Evolutionary conservation across 2,888 invertebrate genomes (phyloP), one percentile per base, ranked within the genome.

Genomic region (Cecidostiba fungosa): DNA sequence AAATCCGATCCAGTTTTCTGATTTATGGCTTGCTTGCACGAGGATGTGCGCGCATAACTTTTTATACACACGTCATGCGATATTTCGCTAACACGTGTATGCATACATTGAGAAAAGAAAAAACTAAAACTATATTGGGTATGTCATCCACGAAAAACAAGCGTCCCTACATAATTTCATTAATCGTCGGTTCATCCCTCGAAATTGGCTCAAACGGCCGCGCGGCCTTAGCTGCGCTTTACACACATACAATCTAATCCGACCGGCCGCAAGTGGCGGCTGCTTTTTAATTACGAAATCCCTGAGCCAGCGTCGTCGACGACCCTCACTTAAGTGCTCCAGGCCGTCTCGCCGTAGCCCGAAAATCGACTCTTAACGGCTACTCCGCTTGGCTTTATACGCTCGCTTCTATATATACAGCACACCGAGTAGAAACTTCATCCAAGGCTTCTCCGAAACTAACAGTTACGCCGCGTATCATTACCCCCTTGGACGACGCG

Each of bases 221-320:
- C 1, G n/a, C 14, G 19, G 16, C 12, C 32, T 70, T 19, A 19
- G 14, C 54, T 16, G 3, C 47, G 14, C 16, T 50, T 0, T 12
- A 47, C 8, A 47, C 47, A 54, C 6, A 59, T 59, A 6, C n/a
- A 59, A 59, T 59, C n/a, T 59, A 59, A 39, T 72, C 36, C 36
- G 23, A 26, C 26, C 36, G 36, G 12, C 70, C 39, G 8, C 39
- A 36, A 29, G 70, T 36, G 39, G 43, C 39, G 29, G 4, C 72
- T 43, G 12, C 72, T 72, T 72, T 72, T 72, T 72, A 72, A 72
- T 72, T 43, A 43, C 39, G 43, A 72, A 43, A 72, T 72, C 72
- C 43, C 66, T 26, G 29, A 26, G 66, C 66, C 66, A n/a, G 70
- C n/a, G 8, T 19, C n/a, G 8, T 19, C 19, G 70, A 16, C 36